A percentile compares a stretch with the other conserved stretches of the same genome.
Conservation (phyloP, 1,140 invertebrate genomes). For the Reticulitermes speratus region DNA sequence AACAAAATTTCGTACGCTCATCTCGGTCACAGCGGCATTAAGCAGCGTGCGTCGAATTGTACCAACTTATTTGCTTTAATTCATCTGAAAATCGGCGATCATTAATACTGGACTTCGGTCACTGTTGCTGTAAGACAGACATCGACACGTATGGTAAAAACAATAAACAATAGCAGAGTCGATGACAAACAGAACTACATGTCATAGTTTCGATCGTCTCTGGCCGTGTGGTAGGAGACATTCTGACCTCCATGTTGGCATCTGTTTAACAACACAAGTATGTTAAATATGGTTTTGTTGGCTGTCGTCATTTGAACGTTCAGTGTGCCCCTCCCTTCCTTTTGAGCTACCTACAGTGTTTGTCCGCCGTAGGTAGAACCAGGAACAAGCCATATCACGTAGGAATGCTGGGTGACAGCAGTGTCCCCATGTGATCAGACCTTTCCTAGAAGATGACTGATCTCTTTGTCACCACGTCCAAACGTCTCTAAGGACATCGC, state of each 20-base stretch:
- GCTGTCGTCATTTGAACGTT: neutral
- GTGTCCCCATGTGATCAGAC: too few relatives aligned
- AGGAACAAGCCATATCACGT: neutral
- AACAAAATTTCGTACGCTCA: too few relatives aligned
- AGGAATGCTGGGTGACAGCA: too few relatives aligned
- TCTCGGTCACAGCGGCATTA: too few relatives aligned
- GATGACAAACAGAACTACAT: neutral
- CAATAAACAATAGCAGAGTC: neutral
- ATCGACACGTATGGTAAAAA: neutral
- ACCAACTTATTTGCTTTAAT: too few relatives aligned
- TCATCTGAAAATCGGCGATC: too few relatives aligned
- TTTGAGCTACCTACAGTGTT: neutral
- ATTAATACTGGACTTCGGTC: neutral
- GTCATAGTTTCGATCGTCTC: neutral
- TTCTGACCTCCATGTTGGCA: neutral
- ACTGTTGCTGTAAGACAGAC: neutral
- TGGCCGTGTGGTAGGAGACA: neutral
- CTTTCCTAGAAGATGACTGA: too few relatives aligned
- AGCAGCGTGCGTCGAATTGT: too few relatives aligned
- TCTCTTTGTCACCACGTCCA: too few relatives aligned
- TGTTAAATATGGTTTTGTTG: constrained; percentile 9
- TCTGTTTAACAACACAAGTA: neutral
- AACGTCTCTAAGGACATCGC: too few relatives aligned
- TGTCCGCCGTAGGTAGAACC: neutral
- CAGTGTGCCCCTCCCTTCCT: neutral